phyloP scores from a whole-genome alignment of 2,797 vertebrate species.

The Coreius guichenoti region DNA sequence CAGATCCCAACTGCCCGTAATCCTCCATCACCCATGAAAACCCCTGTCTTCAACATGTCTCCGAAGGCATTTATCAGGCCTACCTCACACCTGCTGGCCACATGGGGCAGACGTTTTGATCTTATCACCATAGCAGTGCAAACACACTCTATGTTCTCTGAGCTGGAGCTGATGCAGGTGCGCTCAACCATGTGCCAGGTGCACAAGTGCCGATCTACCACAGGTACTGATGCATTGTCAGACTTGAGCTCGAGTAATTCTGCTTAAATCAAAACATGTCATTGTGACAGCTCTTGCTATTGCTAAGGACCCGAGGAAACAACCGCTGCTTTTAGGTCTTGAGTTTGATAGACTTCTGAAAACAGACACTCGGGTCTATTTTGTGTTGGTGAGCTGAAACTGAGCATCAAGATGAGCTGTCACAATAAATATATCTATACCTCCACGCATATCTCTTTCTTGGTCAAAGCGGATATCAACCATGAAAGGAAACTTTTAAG shows the following conservation, averaged over 20 bases:
- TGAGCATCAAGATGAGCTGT: slow-evolving; percentile 19
- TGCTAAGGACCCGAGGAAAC: background rate
- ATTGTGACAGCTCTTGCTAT: slow-evolving; percentile 48
- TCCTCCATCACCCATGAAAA: slow-evolving; percentile 76
- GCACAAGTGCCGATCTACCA: slow-evolving; percentile 63
- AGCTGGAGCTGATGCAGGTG: slow-evolving; percentile 67
- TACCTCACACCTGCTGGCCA: slow-evolving; percentile 38
- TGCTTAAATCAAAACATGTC: slow-evolving; percentile 74
- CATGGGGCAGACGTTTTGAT: slow-evolving; percentile 31
- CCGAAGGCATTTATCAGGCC: slow-evolving; percentile 8
- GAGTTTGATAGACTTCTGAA: background rate
- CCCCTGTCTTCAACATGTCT: slow-evolving; percentile 56
- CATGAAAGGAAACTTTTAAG: slow-evolving; percentile 60
- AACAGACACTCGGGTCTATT: slow-evolving; percentile 24
- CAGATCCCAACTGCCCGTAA: slow-evolving; percentile 75
- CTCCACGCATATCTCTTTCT: slow-evolving; percentile 32
- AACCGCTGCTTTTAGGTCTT: background rate
- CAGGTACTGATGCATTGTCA: slow-evolving; percentile 68
- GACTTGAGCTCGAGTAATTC: slow-evolving; percentile 67
- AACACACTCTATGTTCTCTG: slow-evolving; percentile 21
- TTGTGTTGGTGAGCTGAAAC: background rate
- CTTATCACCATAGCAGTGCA: slow-evolving; percentile 35
- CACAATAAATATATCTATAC: slow-evolving; percentile 27
- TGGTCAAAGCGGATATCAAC: slow-evolving; percentile 52
- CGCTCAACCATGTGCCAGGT: slow-evolving; percentile 70